Evolutionary conservation across 2,113 vertebrate species (phyloP).

Genomic region (rabbit (Oryctolagus cuniculus)): mOryCun1.1 NC_091448.1:40218001-40218500

Average conservation of each 20-base stretch:
- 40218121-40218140: accelerated
- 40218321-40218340: neutral
- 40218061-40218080: accelerated
- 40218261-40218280: too few relatives aligned
- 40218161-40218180: neutral
- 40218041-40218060: neutral
- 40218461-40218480: neutral
- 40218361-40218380: neutral
- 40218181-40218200: neutral
- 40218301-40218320: neutral
- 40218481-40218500: accelerated
- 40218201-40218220: neutral
- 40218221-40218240: neutral
- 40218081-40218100: neutral
- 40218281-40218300: neutral
- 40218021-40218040: neutral
- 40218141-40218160: accelerated
- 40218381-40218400: neutral
- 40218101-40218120: neutral
- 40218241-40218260: neutral
- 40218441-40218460: accelerated
- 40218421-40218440: neutral
- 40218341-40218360: neutral
- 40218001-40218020: neutral
- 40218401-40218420: neutral